Evolutionary conservation across 2,113 vertebrate species (phyloP).

Genomic region (Chitala chitala): DNA sequence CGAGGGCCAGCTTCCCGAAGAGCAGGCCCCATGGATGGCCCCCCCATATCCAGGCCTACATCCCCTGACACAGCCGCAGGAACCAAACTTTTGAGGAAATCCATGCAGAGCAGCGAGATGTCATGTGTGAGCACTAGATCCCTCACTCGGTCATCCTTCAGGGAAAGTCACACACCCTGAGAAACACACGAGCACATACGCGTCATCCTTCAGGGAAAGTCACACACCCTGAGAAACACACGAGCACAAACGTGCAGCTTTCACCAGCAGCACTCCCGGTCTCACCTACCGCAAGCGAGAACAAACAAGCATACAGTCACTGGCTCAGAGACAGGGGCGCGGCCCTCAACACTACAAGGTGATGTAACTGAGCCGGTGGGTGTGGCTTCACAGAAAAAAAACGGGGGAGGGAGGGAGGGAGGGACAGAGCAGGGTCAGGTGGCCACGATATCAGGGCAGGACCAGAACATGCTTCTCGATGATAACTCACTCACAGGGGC

Average conservation of each 20-base stretch:
- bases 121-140: too few species aligned
- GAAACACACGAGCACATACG: background rate
- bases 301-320: background rate
- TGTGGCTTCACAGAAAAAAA: conserved; percentile 50
- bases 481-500: conserved; percentile 66
- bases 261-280: background rate
- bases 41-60: conserved; percentile 53
- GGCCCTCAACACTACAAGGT: conserved; percentile 52
- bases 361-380: conserved; percentile 63
- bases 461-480: conserved; percentile 68
- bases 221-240: background rate
- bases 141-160: background rate
- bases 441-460: conserved; percentile 77
- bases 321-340: conserved; percentile 35
- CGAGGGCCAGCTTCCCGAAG: conserved; percentile 65
- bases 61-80: conserved; percentile 71
- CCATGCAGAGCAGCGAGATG: conserved; percentile 62
- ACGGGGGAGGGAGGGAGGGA: conserved; percentile 39
- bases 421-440: conserved; percentile 55
- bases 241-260: background rate
- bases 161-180: background rate
- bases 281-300: background rate
- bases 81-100: conserved; percentile 86
- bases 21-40: conserved; percentile 26
- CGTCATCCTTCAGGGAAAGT: too few species aligned